A percentile compares a stretch with the other conserved stretches of the same genome.
phyloP scores from a whole-genome alignment of 1,140 invertebrate species.

The Trichoplusia ni region DNA sequence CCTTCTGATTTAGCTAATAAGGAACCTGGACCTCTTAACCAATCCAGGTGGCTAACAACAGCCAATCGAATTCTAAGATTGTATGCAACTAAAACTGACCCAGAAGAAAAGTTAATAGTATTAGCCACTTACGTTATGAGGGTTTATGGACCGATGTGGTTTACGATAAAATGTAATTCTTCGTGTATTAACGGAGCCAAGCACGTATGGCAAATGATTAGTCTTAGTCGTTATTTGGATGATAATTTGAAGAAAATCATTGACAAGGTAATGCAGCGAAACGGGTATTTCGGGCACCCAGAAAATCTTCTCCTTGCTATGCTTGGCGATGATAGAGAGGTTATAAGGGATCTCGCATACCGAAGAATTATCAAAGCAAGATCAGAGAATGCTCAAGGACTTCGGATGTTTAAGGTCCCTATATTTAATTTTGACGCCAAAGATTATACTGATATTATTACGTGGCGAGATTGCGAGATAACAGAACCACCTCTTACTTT shows the following conservation, averaged over 20 bases:
- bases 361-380: background rate
- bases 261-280: background rate
- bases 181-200: constrained; percentile 2
- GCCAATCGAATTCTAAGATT: background rate
- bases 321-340: background rate
- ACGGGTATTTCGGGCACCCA: background rate
- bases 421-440: background rate
- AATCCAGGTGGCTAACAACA: background rate
- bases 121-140: constrained; percentile 8
- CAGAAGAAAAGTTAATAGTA: constrained; percentile 33
- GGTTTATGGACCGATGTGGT: constrained; percentile 17
- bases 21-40: background rate
- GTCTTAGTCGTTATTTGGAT: background rate
- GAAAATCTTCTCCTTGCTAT: background rate
- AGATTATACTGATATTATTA: too few relatives aligned
- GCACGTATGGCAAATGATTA: background rate
- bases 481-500: background rate
- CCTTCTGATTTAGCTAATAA: constrained; percentile 2
- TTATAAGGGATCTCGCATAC: background rate
- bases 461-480: too few relatives aligned
- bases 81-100: constrained; percentile 12
- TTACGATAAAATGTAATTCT: background rate
- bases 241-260: background rate
- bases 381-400: background rate
- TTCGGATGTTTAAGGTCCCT: background rate